Evolutionary conservation across 2,113 vertebrate genomes (phyloP).

Genomic region (Pleuronectes platessa): DNA sequence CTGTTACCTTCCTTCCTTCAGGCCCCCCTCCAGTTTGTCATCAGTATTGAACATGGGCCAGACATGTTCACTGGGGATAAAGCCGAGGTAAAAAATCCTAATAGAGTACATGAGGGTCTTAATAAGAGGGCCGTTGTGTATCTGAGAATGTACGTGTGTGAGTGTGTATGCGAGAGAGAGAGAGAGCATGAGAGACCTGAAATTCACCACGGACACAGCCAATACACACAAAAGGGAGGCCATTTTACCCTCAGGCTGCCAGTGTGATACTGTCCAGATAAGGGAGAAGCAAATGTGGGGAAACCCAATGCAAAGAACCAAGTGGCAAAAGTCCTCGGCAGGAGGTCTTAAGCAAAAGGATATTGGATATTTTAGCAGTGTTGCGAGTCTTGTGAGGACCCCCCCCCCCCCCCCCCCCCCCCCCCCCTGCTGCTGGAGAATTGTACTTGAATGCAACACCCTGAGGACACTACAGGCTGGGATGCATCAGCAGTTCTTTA

Average conservation of each 20-base stretch:
- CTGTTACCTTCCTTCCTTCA: constrained; percentile 33
- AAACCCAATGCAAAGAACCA: background rate
- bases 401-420: too few relatives aligned
- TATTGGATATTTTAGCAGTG: constrained; percentile 4
- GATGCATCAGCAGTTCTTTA: constrained; percentile 1
- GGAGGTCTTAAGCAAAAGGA: constrained; percentile 16
- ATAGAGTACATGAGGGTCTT: constrained; percentile 71
- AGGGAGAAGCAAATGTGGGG: constrained; percentile 33
- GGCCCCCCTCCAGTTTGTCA: constrained; percentile 47
- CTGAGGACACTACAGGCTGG: background rate
- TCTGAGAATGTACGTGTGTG: constrained; percentile 15
- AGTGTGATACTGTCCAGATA: constrained; percentile 28
- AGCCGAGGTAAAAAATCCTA: constrained; percentile 70
- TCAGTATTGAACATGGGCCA: constrained; percentile 52
- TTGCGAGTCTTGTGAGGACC: too few relatives aligned
- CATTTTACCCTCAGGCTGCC: constrained; percentile 48
- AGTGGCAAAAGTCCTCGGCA: constrained; percentile 2
- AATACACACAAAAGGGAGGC: constrained; percentile 47
- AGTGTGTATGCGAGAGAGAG: background rate
- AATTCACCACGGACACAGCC: constrained; percentile 24
- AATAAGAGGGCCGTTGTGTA: constrained; percentile 73
- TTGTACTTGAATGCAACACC: constrained; percentile 2
- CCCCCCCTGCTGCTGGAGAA: too few relatives aligned
- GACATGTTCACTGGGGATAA: constrained; percentile 65
- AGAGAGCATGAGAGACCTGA: constrained; percentile 23